phyloP scores from a whole-genome alignment of 2,797 vertebrate genomes.

The Pseudocheirus occidentalis region DNA sequence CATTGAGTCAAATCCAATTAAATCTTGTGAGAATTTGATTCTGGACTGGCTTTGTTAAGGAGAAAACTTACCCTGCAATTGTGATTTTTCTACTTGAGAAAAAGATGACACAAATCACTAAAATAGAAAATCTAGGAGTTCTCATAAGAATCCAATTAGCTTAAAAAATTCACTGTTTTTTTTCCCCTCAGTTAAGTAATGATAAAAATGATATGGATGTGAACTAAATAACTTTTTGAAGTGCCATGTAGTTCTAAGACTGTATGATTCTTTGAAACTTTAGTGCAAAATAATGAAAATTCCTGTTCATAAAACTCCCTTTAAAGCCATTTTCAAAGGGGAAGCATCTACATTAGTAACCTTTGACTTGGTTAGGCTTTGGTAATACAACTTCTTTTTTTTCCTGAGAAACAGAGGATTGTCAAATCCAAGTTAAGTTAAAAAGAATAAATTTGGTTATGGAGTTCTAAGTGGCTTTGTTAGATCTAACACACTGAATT shows the following conservation, averaged over 20 bases:
- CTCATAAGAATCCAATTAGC: slow-evolving; percentile 2
- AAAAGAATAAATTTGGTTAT: slow-evolving; percentile 62
- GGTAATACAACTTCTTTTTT: slow-evolving; percentile 6
- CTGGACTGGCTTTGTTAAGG: neutral
- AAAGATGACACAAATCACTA: neutral
- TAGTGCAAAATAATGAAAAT: slow-evolving; percentile 9
- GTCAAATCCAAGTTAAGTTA: slow-evolving; percentile 37
- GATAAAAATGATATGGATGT: neutral
- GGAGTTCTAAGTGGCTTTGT: slow-evolving; percentile 44
- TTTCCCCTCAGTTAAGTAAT: neutral
- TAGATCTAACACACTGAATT: slow-evolving; percentile 57
- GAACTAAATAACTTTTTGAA: neutral
- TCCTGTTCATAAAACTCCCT: slow-evolving; percentile 6
- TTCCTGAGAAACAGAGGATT: slow-evolving; percentile 6
- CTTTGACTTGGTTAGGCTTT: slow-evolving; percentile 29
- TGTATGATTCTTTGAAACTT: slow-evolving; percentile 25
- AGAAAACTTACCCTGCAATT: neutral
- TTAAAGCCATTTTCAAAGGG: neutral
- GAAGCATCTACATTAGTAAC: slow-evolving; percentile 1
- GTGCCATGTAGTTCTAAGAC: neutral
- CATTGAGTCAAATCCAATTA: neutral
- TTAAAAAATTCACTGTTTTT: neutral
- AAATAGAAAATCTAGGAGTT: neutral
- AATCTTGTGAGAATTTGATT: neutral
- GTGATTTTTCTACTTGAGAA: neutral